A percentile compares a stretch with the other conserved stretches of the same genome.
Conservation (phyloP, 2,888 invertebrate species). For the Habroteleia sp. region DNA sequence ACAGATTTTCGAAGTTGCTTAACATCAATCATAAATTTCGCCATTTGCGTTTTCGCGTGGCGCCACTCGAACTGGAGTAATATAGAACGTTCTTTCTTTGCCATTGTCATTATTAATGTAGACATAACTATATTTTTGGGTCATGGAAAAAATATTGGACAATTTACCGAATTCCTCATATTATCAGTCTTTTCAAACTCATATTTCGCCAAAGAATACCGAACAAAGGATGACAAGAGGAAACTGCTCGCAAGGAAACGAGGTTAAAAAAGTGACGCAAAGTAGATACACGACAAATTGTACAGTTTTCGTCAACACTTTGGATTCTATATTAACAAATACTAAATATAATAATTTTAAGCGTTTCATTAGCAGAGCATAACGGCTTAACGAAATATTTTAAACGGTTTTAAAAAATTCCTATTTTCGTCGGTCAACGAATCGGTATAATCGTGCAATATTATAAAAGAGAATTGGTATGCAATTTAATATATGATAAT, state of each 20-base stretch:
- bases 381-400: too few species aligned
- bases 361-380: too few species aligned
- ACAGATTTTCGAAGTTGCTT: slow-evolving; percentile 58
- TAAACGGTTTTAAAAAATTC: too few species aligned
- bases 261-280: slow-evolving; percentile 41
- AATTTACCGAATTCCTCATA: slow-evolving; percentile 56
- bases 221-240: slow-evolving; percentile 44
- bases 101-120: slow-evolving; percentile 62
- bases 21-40: slow-evolving; percentile 64
- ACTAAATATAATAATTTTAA: too few species aligned
- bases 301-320: slow-evolving; percentile 8
- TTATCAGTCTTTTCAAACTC: slow-evolving; percentile 50
- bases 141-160: slow-evolving; percentile 59
- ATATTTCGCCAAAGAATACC: slow-evolving; percentile 36
- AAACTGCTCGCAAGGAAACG: slow-evolving; percentile 44
- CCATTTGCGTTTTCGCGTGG: slow-evolving; percentile 61
- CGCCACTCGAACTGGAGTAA: slow-evolving; percentile 62
- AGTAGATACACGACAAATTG: slow-evolving; percentile 30
- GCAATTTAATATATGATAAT: too few species aligned
- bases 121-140: slow-evolving; percentile 56
- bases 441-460: too few species aligned
- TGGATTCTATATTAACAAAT: slow-evolving; percentile 41
- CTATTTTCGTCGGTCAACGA: too few species aligned
- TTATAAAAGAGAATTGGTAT: too few species aligned
- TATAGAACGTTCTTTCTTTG: slow-evolving; percentile 60